phyloP scores from a whole-genome alignment of 2,888 invertebrate genomes.

The Drosophila phalerata region DNA sequence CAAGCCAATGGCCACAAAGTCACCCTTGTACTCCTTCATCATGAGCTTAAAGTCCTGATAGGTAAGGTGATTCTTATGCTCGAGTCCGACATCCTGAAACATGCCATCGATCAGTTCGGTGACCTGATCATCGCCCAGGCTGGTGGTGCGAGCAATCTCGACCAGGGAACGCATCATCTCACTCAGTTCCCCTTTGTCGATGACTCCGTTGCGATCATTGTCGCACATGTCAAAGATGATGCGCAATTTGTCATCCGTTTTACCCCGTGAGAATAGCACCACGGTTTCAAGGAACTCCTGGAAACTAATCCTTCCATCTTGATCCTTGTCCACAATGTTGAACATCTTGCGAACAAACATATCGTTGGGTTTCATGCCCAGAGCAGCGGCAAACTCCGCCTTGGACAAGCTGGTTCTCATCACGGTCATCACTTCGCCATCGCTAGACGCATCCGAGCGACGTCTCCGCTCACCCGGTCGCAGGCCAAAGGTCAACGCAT shows the following conservation, averaged over 20 bases:
- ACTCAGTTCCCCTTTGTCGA: constrained; percentile 96
- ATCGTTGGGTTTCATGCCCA: constrained; percentile 97
- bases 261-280: constrained; percentile 95
- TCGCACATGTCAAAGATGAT: constrained; percentile 99
- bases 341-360: constrained; percentile 99
- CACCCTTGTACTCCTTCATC: constrained; percentile 98
- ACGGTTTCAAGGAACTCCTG: constrained; percentile 98
- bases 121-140: constrained; percentile 95
- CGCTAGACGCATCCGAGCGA: constrained; percentile 90
- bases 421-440: constrained; percentile 95
- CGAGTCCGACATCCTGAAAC: constrained; percentile 96
- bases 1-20: constrained; percentile 96
- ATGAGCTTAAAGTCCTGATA: constrained; percentile 97
- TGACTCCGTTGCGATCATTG: constrained; percentile 96
- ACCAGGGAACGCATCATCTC: constrained; percentile 97
- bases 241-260: constrained; percentile 96
- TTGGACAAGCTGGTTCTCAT: constrained; percentile 97
- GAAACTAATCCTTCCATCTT: constrained; percentile 97
- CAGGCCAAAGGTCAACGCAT: constrained; percentile 96
- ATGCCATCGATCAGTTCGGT: constrained; percentile 97
- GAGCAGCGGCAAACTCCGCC: constrained; percentile 96
- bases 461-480: constrained; percentile 93
- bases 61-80: constrained; percentile 95
- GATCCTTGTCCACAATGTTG: constrained; percentile 97
- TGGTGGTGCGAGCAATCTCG: constrained; percentile 96